Base-by-base conservation (phyloP, 1,140 invertebrate species). In the Pogonomyrmex barbatus region DNA sequence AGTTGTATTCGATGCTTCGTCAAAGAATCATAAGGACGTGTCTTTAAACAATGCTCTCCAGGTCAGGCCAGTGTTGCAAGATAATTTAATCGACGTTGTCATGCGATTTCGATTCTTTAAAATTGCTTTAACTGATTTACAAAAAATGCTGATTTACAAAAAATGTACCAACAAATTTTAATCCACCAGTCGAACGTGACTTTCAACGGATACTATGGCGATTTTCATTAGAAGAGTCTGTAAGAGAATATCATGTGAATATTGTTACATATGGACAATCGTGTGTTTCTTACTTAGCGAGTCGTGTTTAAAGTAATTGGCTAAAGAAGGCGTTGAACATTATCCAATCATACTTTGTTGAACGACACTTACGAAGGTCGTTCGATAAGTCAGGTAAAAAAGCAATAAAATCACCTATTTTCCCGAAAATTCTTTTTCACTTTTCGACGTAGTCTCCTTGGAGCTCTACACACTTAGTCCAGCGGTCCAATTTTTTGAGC, bases 261-360 rank as follows among this genome's bases (percentile, higher is more conserved):
- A 94, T 92, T 1, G 91, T 95, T 3, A 95, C 94, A 0, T 95
- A 94, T 81, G 94, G 95, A 2, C 93, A 92, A 65, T 45, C 88
- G 2, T 86, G 84, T 8, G 91, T 91, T 10, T 86, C 93, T 0
- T 95, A 88, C 87, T 79, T 93, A 56, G 93, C n/a, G n/a, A n/a
- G n/a, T n/a, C n/a, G n/a, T n/a, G n/a, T n/a, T n/a, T n/a, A n/a
- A n/a, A n/a, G n/a, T 85, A 93, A 76, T 58, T 94, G 30, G 91
- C 93, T n/a, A n/a, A n/a, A n/a, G n/a, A n/a, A n/a, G n/a, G n/a
- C n/a, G n/a, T n/a, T n/a, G n/a, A n/a, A n/a, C n/a, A n/a, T n/a
- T n/a, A n/a, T n/a, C n/a, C n/a, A n/a, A n/a, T n/a, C n/a, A n/a
- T n/a, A n/a, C n/a, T n/a, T n/a, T n/a, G n/a, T n/a, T n/a, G n/a